Evolutionary conservation across 2,888 invertebrate species (phyloP).

Genomic region (Trachelus tabidus): DNA sequence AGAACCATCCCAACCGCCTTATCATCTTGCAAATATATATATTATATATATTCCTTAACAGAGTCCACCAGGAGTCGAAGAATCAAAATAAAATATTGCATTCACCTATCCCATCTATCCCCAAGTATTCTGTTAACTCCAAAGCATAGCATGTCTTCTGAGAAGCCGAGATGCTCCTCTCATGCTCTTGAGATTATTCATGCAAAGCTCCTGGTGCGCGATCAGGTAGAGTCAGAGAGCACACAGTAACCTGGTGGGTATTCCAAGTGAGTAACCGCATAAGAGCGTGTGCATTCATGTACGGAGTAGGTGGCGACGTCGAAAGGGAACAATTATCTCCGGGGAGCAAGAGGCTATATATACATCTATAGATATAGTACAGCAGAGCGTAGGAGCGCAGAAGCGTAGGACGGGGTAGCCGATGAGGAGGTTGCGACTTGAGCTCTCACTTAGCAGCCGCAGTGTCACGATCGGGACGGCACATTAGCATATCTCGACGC

Average conservation of each 20-base stretch:
- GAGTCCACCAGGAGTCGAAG: conserved; percentile 21
- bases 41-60: neutral
- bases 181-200: conserved; percentile 32
- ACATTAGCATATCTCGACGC: conserved; percentile 64
- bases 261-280: neutral
- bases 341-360: neutral
- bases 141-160: neutral
- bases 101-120: neutral
- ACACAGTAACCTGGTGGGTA: neutral
- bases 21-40: neutral
- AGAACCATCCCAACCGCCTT: neutral
- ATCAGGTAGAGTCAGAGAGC: neutral
- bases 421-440: conserved; percentile 54
- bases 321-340: conserved; percentile 4
- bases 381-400: conserved; percentile 5
- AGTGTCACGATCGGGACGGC: conserved; percentile 63
- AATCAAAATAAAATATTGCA: conserved; percentile 7
- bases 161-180: neutral
- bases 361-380: neutral
- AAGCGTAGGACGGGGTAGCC: conserved; percentile 9
- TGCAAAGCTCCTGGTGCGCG: conserved; percentile 38
- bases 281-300: conserved; percentile 1
- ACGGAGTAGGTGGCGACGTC: neutral
- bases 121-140: neutral
- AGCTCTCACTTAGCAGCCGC: conserved; percentile 64